Conservation (phyloP, 2,797 vertebrate species). For the Cheirogaleus major region DNA sequence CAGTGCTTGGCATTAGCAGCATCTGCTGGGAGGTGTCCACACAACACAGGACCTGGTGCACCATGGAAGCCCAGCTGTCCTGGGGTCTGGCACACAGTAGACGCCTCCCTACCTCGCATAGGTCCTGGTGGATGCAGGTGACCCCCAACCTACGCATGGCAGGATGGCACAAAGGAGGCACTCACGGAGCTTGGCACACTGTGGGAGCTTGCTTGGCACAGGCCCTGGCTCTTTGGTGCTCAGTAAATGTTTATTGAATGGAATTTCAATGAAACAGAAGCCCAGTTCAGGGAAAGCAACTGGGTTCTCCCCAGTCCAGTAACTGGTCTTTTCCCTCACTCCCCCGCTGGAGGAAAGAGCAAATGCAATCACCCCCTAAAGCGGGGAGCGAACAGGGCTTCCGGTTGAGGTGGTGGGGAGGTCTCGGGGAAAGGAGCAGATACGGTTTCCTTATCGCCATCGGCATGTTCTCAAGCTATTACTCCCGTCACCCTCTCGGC, state of each 20-base stretch:
- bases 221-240: neutral
- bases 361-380: neutral
- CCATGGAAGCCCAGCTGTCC: neutral
- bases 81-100: neutral
- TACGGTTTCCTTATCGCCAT: conserved; percentile 71
- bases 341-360: neutral
- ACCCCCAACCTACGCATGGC: neutral
- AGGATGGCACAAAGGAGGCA: neutral
- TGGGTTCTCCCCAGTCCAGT: neutral
- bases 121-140: neutral
- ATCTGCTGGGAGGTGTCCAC: neutral
- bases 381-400: neutral
- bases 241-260: neutral
- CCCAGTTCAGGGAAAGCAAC: neutral
- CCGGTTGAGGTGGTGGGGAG: neutral
- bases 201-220: neutral
- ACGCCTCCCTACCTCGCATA: neutral
- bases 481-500: conserved; percentile 66
- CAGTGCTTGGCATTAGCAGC: neutral
- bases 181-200: neutral
- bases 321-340: neutral
- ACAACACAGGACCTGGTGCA: neutral
- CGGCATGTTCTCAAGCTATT: conserved; percentile 72
- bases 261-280: neutral
- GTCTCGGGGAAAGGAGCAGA: conserved; percentile 51